Conservation (phyloP, 2,113 vertebrate genomes). For the Anarhynchus alexandrinus region DNA sequence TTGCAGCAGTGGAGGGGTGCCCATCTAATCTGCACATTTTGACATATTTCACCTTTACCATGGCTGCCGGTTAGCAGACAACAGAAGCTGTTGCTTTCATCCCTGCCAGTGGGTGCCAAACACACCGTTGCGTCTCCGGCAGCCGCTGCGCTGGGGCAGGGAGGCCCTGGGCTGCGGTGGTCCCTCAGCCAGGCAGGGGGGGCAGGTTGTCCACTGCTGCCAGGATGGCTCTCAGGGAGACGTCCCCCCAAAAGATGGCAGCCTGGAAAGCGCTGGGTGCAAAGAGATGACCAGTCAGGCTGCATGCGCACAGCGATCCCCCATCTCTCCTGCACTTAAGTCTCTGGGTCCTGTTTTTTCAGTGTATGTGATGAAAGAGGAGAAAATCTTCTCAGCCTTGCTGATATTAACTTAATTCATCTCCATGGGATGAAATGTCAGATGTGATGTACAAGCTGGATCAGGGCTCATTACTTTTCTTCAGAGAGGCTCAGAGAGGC, state of each 20-base stretch:
- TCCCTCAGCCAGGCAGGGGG: neutral
- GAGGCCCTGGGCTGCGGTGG: neutral
- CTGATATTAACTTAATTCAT: neutral
- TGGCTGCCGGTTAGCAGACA: neutral
- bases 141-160: neutral
- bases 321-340: accelerated
- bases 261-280: neutral
- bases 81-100: neutral
- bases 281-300: neutral
- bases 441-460: neutral
- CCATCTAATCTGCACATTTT: no score
- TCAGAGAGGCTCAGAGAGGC: neutral
- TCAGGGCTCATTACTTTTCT: neutral
- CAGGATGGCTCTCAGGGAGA: neutral
- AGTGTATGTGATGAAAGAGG: neutral
- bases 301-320: accelerated
- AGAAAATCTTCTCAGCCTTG: neutral
- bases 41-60: neutral
- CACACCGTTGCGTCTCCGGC: accelerated
- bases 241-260: accelerated
- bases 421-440: neutral
- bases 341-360: neutral
- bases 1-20: neutral
- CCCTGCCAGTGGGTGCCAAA: neutral
- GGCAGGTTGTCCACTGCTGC: neutral